Evolutionary conservation across 2,113 vertebrate genomes (phyloP).

Genomic region (Otocyon megalotis): DNA sequence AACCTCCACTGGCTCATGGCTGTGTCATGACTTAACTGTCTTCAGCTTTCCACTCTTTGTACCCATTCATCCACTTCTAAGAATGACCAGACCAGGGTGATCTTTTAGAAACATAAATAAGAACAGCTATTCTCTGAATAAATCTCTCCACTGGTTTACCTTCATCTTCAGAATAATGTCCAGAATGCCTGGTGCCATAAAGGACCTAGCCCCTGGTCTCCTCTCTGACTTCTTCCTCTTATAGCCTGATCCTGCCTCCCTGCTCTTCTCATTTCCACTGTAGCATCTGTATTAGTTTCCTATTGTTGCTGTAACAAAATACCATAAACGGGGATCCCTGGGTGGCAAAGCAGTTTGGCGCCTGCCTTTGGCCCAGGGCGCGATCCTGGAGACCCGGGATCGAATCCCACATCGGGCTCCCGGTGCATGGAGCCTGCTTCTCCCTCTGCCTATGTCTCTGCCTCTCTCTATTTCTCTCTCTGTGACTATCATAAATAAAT

Average conservation of each 20-base stretch:
- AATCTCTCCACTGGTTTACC: neutral
- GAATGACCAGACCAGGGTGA: neutral
- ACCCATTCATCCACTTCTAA: neutral
- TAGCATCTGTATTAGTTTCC: neutral
- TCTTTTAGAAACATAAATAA: neutral
- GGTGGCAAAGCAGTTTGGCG: no score
- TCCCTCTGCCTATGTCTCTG: no score
- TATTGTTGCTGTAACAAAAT: neutral
- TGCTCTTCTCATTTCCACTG: neutral
- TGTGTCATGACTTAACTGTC: neutral
- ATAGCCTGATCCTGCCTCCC: neutral
- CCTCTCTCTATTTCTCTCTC: no score
- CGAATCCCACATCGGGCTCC: no score
- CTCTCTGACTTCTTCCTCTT: neutral
- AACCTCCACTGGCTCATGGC: neutral
- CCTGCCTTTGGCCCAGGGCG: no score
- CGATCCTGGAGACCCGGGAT: no score
- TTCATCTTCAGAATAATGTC: neutral
- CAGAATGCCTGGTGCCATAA: neutral
- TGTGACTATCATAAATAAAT: no score
- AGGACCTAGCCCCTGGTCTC: neutral
- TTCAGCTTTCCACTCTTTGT: neutral
- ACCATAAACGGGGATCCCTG: neutral
- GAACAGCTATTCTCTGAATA: neutral
- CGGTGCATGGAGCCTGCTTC: no score